Evolutionary conservation across 2,888 invertebrate genomes (phyloP), one percentile per base, ranked within the genome.

Genomic region (Petrophora chlorosata): DNA sequence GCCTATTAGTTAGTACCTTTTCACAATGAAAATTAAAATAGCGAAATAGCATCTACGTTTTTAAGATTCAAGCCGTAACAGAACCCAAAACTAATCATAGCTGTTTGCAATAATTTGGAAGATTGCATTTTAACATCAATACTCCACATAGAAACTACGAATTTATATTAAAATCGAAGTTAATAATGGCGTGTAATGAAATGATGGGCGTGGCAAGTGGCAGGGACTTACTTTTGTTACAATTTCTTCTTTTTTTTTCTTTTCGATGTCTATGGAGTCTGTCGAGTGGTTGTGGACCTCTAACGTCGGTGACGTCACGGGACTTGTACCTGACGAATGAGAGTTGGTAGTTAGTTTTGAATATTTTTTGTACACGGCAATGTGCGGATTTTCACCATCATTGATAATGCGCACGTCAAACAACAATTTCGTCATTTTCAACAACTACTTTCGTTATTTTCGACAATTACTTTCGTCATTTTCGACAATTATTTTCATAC

Each of bases 201-300:
- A 62, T 61, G 63, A 55, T 48, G 33, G 32, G 36, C 25, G 32
- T 28, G 8, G 15, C 33, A 9, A 33, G 36, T 14, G 25, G 19
- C 9, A n/a, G 7, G 5, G 48, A 77, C 87, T 84, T 65, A 90
- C 89, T 84, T 89, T 88, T 65, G 93, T 89, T 81, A 93, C 85
- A 47, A 84, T 75, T 38, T 92, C 92, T 61, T 92, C 92, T 70
- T 92, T 90, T 83, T 94, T 94, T 82, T 94, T 94, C 76, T 94
- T 94, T 66, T 91, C 92, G 59, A 86, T 67, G 64, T 94, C 94
- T 76, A 93, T 92, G 58, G 95, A 94, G 88, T 96, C 95, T 85
- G 94, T 94, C 78, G 95, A 95, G 91, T 95, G 95, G 82, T 95
- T 95, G 89, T 93, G 93, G 69, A 92, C 89, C 51, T 92, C 92